These are phyloP conservation scores for Dermolepida albohirtum DNA, from an alignment of 2,888 invertebrate genomes.

Conservation along the genomic window DNA sequence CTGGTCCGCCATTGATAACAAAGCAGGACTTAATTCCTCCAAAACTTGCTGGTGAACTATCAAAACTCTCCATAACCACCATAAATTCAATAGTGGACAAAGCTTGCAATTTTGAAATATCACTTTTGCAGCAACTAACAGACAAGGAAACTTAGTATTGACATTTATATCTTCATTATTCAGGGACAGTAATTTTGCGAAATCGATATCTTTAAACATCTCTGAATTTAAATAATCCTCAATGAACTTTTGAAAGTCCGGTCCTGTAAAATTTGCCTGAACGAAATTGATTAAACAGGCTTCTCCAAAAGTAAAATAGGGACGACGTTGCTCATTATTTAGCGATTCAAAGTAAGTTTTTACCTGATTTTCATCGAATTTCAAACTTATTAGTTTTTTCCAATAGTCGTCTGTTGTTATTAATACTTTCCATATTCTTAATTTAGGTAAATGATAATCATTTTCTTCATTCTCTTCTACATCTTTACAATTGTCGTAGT, in stretches of 20 bases:
- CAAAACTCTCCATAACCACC: constrained; percentile 83
- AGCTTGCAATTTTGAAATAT: constrained; percentile 61
- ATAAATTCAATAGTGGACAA: constrained; percentile 64
- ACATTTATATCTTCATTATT: constrained; percentile 78
- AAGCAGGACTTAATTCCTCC: constrained; percentile 78
- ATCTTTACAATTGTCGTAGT: constrained; percentile 44
- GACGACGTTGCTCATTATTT: constrained; percentile 64
- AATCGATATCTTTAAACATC: constrained; percentile 66
- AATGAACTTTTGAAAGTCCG: constrained; percentile 66
- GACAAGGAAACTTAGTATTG: constrained; percentile 72
- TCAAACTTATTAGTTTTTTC: constrained; percentile 47
- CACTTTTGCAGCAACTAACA: constrained; percentile 63
- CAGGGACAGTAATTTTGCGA: constrained; percentile 64
- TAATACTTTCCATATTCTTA: constrained; percentile 42
- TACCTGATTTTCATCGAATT: constrained; percentile 48
- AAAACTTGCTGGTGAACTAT: constrained; percentile 81
- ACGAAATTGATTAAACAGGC: constrained; percentile 79
- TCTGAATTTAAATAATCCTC: constrained; percentile 64
- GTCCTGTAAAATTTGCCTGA: constrained; percentile 86
- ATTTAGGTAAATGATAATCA: constrained; percentile 29
- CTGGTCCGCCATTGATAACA: constrained; percentile 72
- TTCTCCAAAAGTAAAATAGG: constrained; percentile 68
- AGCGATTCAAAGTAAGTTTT: constrained; percentile 51
- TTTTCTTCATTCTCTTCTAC: constrained; percentile 39
- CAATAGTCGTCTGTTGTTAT: constrained; percentile 48